phyloP scores from a whole-genome alignment of 2,113 vertebrate genomes.

The Triplophysa dalaica region DNA sequence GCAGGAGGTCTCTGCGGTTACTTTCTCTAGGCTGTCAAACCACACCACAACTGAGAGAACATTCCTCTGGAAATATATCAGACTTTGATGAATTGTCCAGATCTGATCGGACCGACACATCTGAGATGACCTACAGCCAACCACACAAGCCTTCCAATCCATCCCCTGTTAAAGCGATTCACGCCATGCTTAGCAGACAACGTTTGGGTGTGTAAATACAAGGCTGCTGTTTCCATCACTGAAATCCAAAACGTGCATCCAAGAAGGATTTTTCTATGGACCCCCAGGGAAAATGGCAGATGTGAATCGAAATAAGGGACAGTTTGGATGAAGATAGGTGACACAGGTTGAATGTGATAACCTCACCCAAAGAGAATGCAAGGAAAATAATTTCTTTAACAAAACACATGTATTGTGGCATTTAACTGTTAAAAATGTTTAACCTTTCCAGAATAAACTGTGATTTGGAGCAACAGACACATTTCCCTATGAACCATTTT shows the following conservation, averaged over 20 bases:
- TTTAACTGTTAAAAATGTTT: not conserved
- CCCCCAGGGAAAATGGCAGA: constrained; percentile 19
- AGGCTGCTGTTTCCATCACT: constrained; percentile 17
- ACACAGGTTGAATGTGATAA: not conserved
- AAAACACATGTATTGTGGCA: not conserved
- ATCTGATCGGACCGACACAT: not conserved
- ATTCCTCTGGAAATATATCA: constrained; percentile 14
- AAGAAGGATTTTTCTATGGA: constrained; percentile 28
- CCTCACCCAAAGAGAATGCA: not conserved
- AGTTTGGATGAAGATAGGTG: not conserved
- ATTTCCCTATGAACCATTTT: not conserved
- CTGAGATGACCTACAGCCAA: constrained; percentile 33
- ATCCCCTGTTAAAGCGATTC: constrained; percentile 41
- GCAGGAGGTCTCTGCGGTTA: constrained; percentile 17
- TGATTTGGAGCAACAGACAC: not conserved
- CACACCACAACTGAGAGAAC: constrained; percentile 61
- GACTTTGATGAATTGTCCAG: not conserved
- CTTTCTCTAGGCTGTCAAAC: constrained; percentile 30
- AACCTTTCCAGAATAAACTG: constrained; percentile 3
- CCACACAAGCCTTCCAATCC: constrained; percentile 37
- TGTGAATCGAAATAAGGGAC: not conserved
- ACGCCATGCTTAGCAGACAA: constrained; percentile 24
- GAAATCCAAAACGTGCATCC: constrained; percentile 25
- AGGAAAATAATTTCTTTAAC: not conserved
- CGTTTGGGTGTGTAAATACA: constrained; percentile 49